Evolutionary conservation across 2,888 invertebrate genomes (phyloP), one percentile per base, ranked within the genome.

Genomic region (Agrotis clavis): DNA sequence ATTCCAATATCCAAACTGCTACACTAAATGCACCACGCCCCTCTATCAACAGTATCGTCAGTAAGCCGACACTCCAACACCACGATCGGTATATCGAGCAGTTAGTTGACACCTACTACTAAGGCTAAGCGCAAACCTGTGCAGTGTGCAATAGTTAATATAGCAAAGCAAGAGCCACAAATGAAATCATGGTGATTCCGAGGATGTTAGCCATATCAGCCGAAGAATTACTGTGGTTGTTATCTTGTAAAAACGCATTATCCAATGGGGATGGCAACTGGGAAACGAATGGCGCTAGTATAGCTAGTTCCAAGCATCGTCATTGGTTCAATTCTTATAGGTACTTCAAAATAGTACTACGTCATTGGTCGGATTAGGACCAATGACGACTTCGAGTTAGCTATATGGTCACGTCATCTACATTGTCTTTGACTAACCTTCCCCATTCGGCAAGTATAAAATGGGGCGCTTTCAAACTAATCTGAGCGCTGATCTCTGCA

Each of bases 61-160:
- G 63, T 54, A 60, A 73, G 25, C 35, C 56, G 56, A 64, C 50
- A 66, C 72, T 73, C 18, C 47, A 30, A 77, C 53, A 57, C 25
- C 25, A 63, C 18, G 25, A 67, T 53, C 25, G 19, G 9, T 19
- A 61, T 74, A 54, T 60, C 47, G 59, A 59, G n/a, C 30, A 16
- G 62, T 63, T 77, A 63, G 62, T 60, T 67, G 59, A 72, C 59
- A 77, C 19, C 14, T 59, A 21, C 14, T 48, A n/a, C 5, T 35
- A 35, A 57, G n/a, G 57, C 13, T 18, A 2, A n/a, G 13, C 35
- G n/a, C n/a, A 57, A 35, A 35, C 1, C 30, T 35, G 56, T n/a
- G 11, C 9, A 35, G 35, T 35, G 56, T n/a, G 11, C 9, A 35
- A 5, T 6, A 35, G 35, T 35, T 30, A 9, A 11, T 57, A 9